A percentile compares a stretch with the other conserved stretches of the same genome.
Evolutionary conservation across 2,797 vertebrate genomes (phyloP).

Genomic region (Cirrhinus molitorella): DNA sequence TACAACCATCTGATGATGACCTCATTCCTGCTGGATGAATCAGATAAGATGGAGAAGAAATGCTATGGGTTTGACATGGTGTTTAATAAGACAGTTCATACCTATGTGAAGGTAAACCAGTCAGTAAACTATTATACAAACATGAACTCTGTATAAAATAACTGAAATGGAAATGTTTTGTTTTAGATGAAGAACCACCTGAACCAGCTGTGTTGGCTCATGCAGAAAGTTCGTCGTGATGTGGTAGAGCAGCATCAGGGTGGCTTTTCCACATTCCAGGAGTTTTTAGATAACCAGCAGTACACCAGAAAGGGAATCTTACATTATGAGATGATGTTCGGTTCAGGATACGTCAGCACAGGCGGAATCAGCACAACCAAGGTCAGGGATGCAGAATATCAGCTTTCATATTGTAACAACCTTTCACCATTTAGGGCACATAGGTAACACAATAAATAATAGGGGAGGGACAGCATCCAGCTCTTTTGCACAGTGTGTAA

Average conservation of each 20-base stretch:
- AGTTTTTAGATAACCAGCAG: constrained; percentile 87
- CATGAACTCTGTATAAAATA: background rate
- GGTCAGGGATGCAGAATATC: constrained; percentile 67
- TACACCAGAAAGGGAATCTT: constrained; percentile 84
- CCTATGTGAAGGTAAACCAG: constrained; percentile 82
- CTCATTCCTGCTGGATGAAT: constrained; percentile 61
- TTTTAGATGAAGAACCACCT: constrained; percentile 85
- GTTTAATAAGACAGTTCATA: constrained; percentile 78
- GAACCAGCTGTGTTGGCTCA: constrained; percentile 87
- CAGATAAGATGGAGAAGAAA: constrained; percentile 49
- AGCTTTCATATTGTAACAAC: too few relatives aligned
- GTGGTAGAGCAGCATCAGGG: constrained; percentile 62
- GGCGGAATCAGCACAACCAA: constrained; percentile 85
- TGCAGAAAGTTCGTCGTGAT: constrained; percentile 78
- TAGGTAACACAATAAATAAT: too few relatives aligned
- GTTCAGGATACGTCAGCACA: constrained; percentile 85
- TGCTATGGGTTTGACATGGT: constrained; percentile 81
- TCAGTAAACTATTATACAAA: too few relatives aligned
- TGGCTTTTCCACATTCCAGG: constrained; percentile 81
- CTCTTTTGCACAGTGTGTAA: too few relatives aligned
- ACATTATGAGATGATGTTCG: constrained; percentile 88
- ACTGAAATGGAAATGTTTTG: background rate
- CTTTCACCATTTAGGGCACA: too few relatives aligned
- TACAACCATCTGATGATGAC: constrained; percentile 82
- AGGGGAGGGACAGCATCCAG: too few relatives aligned